Evolutionary conservation across 2,888 invertebrate species (phyloP).

Genomic region (Athetis lepigone): DNA sequence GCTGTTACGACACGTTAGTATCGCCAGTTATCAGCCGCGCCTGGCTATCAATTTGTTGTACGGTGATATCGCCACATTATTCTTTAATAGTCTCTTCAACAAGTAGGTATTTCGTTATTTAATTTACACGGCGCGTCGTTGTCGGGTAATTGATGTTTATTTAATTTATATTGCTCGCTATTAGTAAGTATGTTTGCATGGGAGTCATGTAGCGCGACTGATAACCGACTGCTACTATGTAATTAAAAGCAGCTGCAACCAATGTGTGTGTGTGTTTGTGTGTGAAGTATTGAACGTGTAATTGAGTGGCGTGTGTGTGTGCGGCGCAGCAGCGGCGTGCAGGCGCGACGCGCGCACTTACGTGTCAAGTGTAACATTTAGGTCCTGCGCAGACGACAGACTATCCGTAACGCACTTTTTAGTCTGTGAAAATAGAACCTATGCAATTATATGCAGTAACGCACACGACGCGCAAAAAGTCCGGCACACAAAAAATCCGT

Average conservation of each 20-base stretch:
- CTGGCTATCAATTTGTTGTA: conserved; percentile 11
- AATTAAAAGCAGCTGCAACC: conserved; percentile 22
- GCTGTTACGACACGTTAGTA: conserved; percentile 3
- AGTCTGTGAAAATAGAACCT: too few species aligned
- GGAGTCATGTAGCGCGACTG: conserved; percentile 32
- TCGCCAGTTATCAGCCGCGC: conserved; percentile 35
- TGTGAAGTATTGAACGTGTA: conserved; percentile 20
- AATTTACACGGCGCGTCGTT: conserved; percentile 6
- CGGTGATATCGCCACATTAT: conserved; percentile 14
- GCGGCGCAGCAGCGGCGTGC: neutral
- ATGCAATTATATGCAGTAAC: too few species aligned
- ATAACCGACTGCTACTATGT: conserved; percentile 43
- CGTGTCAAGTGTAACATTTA: too few species aligned
- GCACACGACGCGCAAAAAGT: too few species aligned
- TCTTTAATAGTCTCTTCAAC: conserved; percentile 3
- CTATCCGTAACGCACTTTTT: too few species aligned
- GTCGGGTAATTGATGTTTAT: conserved; percentile 27
- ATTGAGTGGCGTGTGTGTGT: neutral
- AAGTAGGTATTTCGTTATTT: neutral
- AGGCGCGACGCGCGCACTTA: neutral
- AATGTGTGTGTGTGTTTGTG: conserved; percentile 23
- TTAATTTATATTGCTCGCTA: conserved; percentile 12
- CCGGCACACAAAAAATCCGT: too few species aligned
- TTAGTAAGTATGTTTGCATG: conserved; percentile 34
- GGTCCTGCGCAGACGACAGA: too few species aligned